Evolutionary conservation across 2,797 vertebrate genomes (phyloP).

Genomic region (Arrhamphus sclerolepis): DNA sequence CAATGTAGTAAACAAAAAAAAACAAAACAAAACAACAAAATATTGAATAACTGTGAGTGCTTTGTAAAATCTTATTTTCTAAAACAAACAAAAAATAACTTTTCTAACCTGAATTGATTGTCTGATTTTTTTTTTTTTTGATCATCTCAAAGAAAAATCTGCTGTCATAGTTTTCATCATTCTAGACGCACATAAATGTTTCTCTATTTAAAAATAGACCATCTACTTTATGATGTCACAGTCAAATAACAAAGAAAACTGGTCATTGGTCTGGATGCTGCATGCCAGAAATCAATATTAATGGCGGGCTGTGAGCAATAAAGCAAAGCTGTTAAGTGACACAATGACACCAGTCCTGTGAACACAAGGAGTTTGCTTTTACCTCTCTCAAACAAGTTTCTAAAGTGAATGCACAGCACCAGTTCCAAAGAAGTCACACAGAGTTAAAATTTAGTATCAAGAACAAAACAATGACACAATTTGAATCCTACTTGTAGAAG

Average conservation of each 20-base stretch:
- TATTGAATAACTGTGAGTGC: no score
- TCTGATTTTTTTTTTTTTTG: conserved; percentile 27
- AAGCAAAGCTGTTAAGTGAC: conserved; percentile 57
- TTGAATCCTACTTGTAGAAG: conserved; percentile 38
- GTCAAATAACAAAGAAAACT: conserved; percentile 49
- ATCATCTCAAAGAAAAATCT: conserved; percentile 38
- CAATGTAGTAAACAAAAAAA: no score
- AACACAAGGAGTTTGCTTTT: conserved; percentile 27
- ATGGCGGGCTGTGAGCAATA: conserved; percentile 55
- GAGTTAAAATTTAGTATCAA: conserved; percentile 11
- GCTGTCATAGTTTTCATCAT: conserved; percentile 26
- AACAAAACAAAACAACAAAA: no score
- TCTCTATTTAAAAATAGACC: conserved; percentile 30
- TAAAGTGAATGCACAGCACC: conserved; percentile 36
- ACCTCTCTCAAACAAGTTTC: conserved; percentile 35
- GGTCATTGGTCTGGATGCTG: conserved; percentile 48
- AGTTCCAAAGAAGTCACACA: conserved; percentile 12
- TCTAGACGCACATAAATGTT: conserved; percentile 28
- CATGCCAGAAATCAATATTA: conserved; percentile 65
- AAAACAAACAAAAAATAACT: conserved; percentile 8
- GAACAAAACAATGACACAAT: conserved; percentile 51
- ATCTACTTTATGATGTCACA: conserved; percentile 48
- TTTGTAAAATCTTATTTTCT: background rate
- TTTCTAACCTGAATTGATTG: conserved; percentile 11
- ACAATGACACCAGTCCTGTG: conserved; percentile 36